Evolutionary conservation across 1,140 invertebrate genomes (phyloP).

Genomic region (Aleiodes sp.): DNA sequence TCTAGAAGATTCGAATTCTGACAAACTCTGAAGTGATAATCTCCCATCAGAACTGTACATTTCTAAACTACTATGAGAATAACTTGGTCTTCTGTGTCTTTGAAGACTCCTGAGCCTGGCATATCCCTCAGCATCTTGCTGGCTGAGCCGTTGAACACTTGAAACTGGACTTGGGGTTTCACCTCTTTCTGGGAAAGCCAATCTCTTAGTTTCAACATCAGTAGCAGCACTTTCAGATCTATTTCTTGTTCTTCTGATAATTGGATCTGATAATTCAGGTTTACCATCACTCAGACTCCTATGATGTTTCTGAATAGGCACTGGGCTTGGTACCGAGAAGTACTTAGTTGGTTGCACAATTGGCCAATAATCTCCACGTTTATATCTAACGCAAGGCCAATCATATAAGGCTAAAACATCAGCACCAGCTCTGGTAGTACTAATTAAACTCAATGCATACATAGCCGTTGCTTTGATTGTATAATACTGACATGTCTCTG

Average conservation of each 20-base stretch:
- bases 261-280: conserved; percentile 56
- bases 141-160: conserved; percentile 78
- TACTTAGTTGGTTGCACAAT: conserved; percentile 68
- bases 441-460: conserved; percentile 85
- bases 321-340: conserved; percentile 59
- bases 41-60: conserved; percentile 63
- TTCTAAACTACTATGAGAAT: conserved; percentile 62
- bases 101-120: conserved; percentile 80
- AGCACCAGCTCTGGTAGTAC: conserved; percentile 82
- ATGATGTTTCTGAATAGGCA: conserved; percentile 58
- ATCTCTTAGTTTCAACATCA: conserved; percentile 55
- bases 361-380: conserved; percentile 85
- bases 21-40: conserved; percentile 60
- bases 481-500: conserved; percentile 82
- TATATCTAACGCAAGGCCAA: conserved; percentile 86
- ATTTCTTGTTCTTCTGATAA: conserved; percentile 55
- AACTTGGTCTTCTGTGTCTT: conserved; percentile 70
- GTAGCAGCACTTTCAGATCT: conserved; percentile 63
- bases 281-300: conserved; percentile 63
- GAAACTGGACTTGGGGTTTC: conserved; percentile 84
- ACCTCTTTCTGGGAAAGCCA: conserved; percentile 67
- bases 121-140: conserved; percentile 82
- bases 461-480: conserved; percentile 89
- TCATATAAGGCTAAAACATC: conserved; percentile 75
- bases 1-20: conserved; percentile 58